phyloP scores from a whole-genome alignment of 2,113 vertebrate genomes.

The Oncorhynchus gorbuscha region DNA sequence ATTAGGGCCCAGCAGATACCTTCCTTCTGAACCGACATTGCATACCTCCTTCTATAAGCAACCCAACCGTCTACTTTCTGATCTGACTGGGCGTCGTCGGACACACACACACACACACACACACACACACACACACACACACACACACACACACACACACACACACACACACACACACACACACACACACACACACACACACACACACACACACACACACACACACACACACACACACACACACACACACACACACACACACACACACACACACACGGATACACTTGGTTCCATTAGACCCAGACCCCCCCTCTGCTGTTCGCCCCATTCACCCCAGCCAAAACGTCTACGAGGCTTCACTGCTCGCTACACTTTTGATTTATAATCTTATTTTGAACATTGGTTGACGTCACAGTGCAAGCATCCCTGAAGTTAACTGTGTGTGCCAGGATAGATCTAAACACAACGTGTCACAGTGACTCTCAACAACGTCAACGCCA shows the following conservation, averaged over 20 bases:
- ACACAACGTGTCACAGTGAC: conserved; percentile 31
- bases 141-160: no score
- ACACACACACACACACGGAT: no score
- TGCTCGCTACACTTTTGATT: conserved; percentile 26
- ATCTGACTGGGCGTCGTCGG: conserved; percentile 44
- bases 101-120: no score
- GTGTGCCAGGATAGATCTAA: conserved; percentile 47
- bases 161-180: no score
- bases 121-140: no score
- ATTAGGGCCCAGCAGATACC: conserved; percentile 74
- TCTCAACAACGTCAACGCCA: conserved; percentile 3
- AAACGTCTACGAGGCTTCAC: conserved; percentile 47
- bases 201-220: no score
- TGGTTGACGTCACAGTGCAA: conserved; percentile 49
- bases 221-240: no score
- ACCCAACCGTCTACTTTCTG: conserved; percentile 54
- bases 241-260: no score
- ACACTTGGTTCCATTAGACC: conserved; percentile 3
- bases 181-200: no score
- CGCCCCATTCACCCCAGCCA: conserved; percentile 31
- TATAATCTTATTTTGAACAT: conserved; percentile 49
- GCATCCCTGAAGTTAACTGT: conserved; percentile 30
- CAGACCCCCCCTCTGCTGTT: conserved; percentile 14
- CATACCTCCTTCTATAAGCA: conserved; percentile 75
- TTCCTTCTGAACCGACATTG: conserved; percentile 62